Conservation (phyloP, 2,888 invertebrate genomes). For the Stratiomys singularior region DNA sequence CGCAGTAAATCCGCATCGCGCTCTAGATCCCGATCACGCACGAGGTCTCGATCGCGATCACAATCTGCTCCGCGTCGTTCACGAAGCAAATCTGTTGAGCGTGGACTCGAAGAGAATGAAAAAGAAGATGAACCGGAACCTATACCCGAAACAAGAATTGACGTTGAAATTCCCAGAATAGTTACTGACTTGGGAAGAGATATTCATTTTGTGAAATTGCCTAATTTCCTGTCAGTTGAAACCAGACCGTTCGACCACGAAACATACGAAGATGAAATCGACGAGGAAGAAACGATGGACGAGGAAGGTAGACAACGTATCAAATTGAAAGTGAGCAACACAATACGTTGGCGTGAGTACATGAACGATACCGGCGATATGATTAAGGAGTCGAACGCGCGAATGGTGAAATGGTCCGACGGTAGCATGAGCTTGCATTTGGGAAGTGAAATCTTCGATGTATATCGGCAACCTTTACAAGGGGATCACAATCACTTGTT, state of each 20-base stretch:
- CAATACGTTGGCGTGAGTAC: conserved; percentile 91
- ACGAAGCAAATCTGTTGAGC: conserved; percentile 60
- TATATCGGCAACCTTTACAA: conserved; percentile 92
- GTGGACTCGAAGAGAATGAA: conserved; percentile 69
- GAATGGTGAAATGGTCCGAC: conserved; percentile 97
- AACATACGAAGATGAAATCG: conserved; percentile 98
- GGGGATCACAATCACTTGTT: conserved; percentile 98
- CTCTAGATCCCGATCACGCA: conserved; percentile 53
- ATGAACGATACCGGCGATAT: conserved; percentile 85
- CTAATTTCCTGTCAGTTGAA: conserved; percentile 98
- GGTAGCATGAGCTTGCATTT: conserved; percentile 97
- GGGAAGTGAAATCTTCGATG: conserved; percentile 97
- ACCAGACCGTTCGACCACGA: conserved; percentile 94
- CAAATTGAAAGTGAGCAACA: conserved; percentile 96
- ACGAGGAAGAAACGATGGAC: conserved; percentile 97
- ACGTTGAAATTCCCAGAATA: conserved; percentile 96
- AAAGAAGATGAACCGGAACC: conserved; percentile 83
- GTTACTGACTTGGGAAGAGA: conserved; percentile 91
- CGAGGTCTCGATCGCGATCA: conserved; percentile 60
- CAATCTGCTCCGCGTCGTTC: conserved; percentile 61
- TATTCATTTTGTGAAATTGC: conserved; percentile 95
- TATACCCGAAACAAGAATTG: conserved; percentile 92
- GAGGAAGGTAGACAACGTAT: conserved; percentile 91
- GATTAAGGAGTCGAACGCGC: conserved; percentile 91
- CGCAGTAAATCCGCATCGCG: conserved; percentile 52